A percentile compares a stretch with the other conserved stretches of the same genome.
These are phyloP conservation scores for Zoanthus sociatus DNA, from an alignment of 92 coral and sea anemone genomes.

Conservation along the genomic window DNA sequence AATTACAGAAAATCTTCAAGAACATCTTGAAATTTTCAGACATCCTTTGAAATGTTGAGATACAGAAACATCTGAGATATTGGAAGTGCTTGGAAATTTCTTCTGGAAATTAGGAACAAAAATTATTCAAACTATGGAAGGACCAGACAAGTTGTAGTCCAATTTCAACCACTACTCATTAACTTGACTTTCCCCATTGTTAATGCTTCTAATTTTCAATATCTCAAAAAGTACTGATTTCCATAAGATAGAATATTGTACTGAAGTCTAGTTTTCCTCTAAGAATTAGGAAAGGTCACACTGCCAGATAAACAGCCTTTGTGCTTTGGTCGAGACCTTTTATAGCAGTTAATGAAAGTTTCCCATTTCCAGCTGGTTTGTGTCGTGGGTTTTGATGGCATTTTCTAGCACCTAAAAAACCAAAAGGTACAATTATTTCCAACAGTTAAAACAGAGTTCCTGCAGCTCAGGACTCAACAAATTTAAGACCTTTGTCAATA, in stretches of 20 bases:
- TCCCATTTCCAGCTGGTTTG: slow-evolving; percentile 25
- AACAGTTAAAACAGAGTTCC: slow-evolving; percentile 33
- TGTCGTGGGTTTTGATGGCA: slow-evolving; percentile 26
- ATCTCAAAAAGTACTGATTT: slow-evolving; percentile 23
- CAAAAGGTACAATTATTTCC: slow-evolving; percentile 16
- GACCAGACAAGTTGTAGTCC: slow-evolving; percentile 8
- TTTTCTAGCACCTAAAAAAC: slow-evolving; percentile 17
- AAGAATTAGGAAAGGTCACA: slow-evolving; percentile 7
- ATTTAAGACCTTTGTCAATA: slow-evolving; percentile 22
- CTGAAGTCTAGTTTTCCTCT: slow-evolving; percentile 16
- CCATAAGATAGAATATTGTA: slow-evolving; percentile 13
- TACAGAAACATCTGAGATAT: slow-evolving; percentile 17
- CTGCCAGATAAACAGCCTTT: slow-evolving; percentile 21
- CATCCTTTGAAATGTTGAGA: slow-evolving; percentile 20
- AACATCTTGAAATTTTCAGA: slow-evolving; percentile 18
- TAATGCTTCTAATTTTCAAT: slow-evolving; percentile 13
- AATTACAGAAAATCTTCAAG: slow-evolving; percentile 17
- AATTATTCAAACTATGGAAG: slow-evolving; percentile 18
- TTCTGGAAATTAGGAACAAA: slow-evolving; percentile 21
- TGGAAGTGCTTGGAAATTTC: slow-evolving; percentile 11
- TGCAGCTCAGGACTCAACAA: neutral
- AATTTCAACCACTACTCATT: slow-evolving; percentile 24
- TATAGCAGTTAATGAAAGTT: slow-evolving; percentile 17
- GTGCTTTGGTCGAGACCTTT: slow-evolving; percentile 25
- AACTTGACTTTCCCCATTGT: slow-evolving; percentile 22